Conservation (phyloP, 1,140 invertebrate genomes). For the Cepaea nemoralis region DNA sequence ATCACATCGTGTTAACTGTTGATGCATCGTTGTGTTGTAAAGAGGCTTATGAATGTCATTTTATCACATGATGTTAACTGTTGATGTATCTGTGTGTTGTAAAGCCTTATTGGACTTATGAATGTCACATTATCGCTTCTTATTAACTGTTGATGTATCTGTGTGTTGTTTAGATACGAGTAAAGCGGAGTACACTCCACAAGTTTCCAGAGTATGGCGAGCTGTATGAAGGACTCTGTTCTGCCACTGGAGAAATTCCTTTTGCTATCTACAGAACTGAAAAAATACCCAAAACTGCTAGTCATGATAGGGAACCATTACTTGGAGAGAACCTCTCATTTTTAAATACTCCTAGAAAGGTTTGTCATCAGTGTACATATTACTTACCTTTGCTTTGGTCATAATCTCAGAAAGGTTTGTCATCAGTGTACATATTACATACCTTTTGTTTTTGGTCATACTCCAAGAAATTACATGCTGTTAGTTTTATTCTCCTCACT, state of each 20-base stretch:
- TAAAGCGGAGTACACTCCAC: conserved; percentile 54
- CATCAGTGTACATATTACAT: no score
- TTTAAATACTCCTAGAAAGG: neutral
- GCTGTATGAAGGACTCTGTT: conserved; percentile 60
- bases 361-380: no score
- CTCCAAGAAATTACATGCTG: no score
- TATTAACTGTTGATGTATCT: neutral
- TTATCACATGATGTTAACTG: no score
- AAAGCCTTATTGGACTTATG: no score
- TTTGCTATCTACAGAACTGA: conserved; percentile 68
- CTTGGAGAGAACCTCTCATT: conserved; percentile 14
- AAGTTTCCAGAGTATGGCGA: conserved; percentile 63
- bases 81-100: no score
- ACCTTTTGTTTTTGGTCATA: neutral
- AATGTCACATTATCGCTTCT: no score
- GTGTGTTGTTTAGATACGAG: conserved; percentile 54
- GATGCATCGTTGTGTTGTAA: no score
- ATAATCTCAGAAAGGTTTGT: neutral
- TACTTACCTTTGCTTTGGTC: neutral
- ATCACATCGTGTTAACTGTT: no score
- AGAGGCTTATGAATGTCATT: no score
- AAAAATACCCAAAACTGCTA: neutral
- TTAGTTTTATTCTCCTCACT: no score
- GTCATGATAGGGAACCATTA: neutral
- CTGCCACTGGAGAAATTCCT: conserved; percentile 64